Percentiles rank a stretch among this genome's conserved stretches.
Evolutionary conservation across 1,140 invertebrate genomes (phyloP).

Genomic region (Diprion similis): DNA sequence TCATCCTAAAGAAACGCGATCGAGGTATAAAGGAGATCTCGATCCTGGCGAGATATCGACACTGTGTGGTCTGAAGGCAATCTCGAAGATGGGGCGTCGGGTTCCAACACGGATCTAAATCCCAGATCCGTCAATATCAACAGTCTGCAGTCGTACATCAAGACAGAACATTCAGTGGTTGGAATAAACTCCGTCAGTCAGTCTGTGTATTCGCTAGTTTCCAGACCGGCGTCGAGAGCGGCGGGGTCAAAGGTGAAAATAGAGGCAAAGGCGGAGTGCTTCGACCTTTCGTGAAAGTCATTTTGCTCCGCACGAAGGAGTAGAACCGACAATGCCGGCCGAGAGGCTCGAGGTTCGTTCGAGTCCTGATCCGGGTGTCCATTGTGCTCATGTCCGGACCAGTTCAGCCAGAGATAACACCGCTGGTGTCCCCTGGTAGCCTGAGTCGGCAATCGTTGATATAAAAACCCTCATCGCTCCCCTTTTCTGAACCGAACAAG

Average conservation of each 20-base stretch:
- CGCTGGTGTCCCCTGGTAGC: background rate
- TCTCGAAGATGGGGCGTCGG: background rate
- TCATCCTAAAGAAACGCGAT: no score
- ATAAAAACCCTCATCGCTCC: background rate
- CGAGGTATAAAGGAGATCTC: no score
- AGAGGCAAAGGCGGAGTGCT: background rate
- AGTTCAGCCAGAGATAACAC: background rate
- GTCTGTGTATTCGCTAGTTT: background rate
- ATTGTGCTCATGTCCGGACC: background rate
- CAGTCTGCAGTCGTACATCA: background rate
- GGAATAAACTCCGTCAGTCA: background rate
- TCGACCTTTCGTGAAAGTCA: background rate
- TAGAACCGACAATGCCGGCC: background rate
- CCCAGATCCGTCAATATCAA: background rate
- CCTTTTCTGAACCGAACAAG: background rate
- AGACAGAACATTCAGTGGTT: background rate
- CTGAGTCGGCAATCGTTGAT: slow-evolving; percentile 4
- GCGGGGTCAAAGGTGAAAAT: background rate
- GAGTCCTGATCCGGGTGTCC: slow-evolving; percentile 1
- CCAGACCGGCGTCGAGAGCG: background rate
- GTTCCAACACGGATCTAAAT: background rate
- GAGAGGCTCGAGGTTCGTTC: background rate
- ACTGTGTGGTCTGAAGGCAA: no score
- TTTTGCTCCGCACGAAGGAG: background rate
- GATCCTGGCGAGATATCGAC: no score